These are phyloP conservation scores for Dicrurus megarhynchus DNA, from an alignment of 2,113 vertebrate species.

Conservation along the genomic window DNA sequence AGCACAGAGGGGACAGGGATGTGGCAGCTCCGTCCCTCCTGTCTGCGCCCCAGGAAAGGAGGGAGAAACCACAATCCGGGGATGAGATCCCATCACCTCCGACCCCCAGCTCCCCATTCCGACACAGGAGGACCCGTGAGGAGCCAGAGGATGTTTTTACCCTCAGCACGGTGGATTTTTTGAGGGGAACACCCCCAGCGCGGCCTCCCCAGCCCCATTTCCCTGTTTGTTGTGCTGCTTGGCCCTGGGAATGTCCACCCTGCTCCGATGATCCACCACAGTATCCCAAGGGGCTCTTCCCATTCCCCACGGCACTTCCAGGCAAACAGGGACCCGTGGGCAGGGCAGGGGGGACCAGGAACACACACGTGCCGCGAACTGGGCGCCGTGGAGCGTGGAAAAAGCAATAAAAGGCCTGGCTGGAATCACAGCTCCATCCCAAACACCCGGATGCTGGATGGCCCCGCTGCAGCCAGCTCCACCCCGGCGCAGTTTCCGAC, in stretches of 20 bases:
- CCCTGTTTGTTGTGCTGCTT: not conserved
- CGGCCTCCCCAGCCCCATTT: not conserved
- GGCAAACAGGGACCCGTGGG: not conserved
- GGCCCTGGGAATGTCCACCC: not conserved
- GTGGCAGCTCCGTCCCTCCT: not conserved
- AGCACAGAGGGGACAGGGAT: not conserved
- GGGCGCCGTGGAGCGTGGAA: not conserved
- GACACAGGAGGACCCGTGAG: rapidly evolving
- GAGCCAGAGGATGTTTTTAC: not conserved
- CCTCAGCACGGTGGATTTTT: not conserved
- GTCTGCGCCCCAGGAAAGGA: not conserved
- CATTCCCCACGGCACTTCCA: not conserved
- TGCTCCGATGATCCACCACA: not conserved
- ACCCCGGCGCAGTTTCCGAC: slow-evolving; percentile 50
- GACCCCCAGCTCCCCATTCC: not conserved
- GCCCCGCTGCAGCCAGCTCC: not conserved
- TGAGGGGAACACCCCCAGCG: rapidly evolving
- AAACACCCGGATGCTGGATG: slow-evolving; percentile 32
- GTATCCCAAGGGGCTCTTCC: not conserved
- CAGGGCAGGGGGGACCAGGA: not conserved
- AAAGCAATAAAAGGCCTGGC: slow-evolving; percentile 16
- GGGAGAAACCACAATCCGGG: not conserved
- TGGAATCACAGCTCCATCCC: not conserved
- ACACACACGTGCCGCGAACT: not conserved
- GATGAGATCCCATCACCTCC: not conserved